Evolutionary conservation across 1,140 invertebrate genomes (phyloP).

Genomic region (Acyrthosiphon pisum): DNA sequence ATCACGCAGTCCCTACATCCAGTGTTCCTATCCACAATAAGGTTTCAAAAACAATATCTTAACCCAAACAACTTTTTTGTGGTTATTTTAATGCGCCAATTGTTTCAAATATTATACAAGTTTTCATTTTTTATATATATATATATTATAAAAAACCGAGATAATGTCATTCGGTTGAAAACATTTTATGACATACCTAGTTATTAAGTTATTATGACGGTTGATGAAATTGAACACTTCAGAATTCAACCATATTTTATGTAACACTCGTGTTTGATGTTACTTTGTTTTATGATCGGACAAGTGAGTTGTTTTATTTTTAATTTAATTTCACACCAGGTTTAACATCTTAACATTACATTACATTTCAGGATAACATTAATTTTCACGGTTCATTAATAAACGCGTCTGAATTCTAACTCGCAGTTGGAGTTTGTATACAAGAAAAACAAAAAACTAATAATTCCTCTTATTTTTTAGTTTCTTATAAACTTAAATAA

Average conservation of each 20-base stretch:
- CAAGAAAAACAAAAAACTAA: neutral
- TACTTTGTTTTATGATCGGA: neutral
- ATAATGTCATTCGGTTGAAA: neutral
- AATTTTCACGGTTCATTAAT: slow-evolving; percentile 30
- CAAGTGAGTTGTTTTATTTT: neutral
- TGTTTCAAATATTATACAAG: neutral
- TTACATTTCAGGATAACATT: neutral
- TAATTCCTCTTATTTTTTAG: neutral
- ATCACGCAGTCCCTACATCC: neutral
- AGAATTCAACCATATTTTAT: neutral
- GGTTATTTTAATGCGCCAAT: neutral
- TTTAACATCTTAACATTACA: slow-evolving; percentile 25
- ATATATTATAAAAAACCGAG: neutral
- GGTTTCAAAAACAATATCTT: neutral
- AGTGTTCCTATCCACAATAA: neutral
- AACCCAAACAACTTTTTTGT: neutral
- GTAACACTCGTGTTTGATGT: neutral
- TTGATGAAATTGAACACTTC: neutral
- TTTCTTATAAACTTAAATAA: neutral
- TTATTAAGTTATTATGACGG: neutral
- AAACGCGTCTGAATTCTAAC: neutral
- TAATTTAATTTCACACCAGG: slow-evolving; percentile 34
- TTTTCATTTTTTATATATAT: neutral
- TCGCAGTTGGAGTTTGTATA: neutral
- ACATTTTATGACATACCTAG: neutral